Evolutionary conservation across 2,888 invertebrate species (phyloP).

Genomic region (Eulithis prunata): DNA sequence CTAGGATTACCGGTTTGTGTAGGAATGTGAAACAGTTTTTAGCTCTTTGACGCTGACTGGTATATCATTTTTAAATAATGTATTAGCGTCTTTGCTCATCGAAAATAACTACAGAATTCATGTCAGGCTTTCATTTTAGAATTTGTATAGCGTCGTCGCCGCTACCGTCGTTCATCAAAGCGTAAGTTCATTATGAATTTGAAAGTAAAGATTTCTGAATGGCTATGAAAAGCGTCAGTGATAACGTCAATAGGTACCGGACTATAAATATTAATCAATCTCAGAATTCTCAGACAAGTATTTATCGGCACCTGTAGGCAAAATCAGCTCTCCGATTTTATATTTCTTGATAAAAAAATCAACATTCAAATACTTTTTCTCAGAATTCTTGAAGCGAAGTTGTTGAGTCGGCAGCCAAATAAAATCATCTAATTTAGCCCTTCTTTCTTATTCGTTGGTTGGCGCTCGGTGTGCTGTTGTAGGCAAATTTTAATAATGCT

Average conservation of each 20-base stretch:
- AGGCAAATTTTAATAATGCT: slow-evolving; percentile 78
- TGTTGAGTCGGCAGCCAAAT: slow-evolving; percentile 66
- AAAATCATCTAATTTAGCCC: slow-evolving; percentile 70
- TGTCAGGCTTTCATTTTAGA: slow-evolving; percentile 22
- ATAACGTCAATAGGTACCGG: slow-evolving; percentile 16
- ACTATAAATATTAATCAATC: slow-evolving; percentile 13
- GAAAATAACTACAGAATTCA: slow-evolving; percentile 9
- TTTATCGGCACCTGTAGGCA: slow-evolving; percentile 18
- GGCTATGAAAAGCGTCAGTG: slow-evolving; percentile 10
- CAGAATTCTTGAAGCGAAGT: slow-evolving; percentile 48
- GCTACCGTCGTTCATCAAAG: slow-evolving; percentile 19
- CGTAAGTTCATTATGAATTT: slow-evolving; percentile 26
- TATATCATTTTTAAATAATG: slow-evolving; percentile 1
- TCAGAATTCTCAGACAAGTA: slow-evolving; percentile 5
- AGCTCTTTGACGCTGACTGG: slow-evolving; percentile 2
- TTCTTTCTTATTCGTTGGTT: slow-evolving; percentile 65
- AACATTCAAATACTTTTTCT: slow-evolving; percentile 45
- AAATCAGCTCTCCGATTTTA: slow-evolving; percentile 14
- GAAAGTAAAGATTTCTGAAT: slow-evolving; percentile 10
- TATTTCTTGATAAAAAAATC: slow-evolving; percentile 20
- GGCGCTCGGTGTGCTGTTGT: slow-evolving; percentile 64
- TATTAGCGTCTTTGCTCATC: background rate
- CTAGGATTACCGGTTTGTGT: slow-evolving; percentile 42
- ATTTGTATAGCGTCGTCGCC: slow-evolving; percentile 14
- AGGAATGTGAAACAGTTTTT: slow-evolving; percentile 35